These are phyloP conservation scores for Drosophila repletoides DNA, from an alignment of 1,140 invertebrate species.

Conservation along the genomic window DNA sequence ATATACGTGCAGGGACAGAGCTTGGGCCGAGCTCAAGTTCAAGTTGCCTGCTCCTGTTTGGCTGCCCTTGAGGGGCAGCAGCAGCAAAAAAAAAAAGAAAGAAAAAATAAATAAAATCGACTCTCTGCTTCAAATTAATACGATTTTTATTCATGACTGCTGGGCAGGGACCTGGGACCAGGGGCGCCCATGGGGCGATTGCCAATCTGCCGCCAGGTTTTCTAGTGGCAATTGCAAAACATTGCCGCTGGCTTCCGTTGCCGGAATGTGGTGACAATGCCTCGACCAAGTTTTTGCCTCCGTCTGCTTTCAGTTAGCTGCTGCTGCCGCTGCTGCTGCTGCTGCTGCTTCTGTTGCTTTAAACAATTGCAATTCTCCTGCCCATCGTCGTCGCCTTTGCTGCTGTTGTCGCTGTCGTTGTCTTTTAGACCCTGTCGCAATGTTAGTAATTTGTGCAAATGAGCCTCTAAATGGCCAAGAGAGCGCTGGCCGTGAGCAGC, in stretches of 20 bases:
- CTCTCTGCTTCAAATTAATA: constrained; percentile 74
- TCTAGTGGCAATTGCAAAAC: constrained; percentile 33
- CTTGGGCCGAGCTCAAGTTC: constrained; percentile 56
- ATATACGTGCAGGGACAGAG: background rate
- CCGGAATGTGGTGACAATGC: constrained; percentile 79
- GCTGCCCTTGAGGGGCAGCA: constrained; percentile 33
- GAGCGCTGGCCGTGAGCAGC: constrained; percentile 33
- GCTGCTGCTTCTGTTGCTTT: constrained; percentile 26
- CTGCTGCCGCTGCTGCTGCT: background rate
- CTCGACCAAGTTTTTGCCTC: constrained; percentile 38
- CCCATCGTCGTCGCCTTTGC: constrained; percentile 2
- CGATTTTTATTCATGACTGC: constrained; percentile 77
- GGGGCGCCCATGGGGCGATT: constrained; percentile 60
- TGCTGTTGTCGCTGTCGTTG: constrained; percentile 33
- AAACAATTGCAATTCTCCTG: constrained; percentile 64
- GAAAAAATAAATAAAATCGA: constrained; percentile 42
- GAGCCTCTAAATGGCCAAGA: constrained; percentile 70
- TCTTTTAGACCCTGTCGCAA: constrained; percentile 62
- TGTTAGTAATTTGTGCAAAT: constrained; percentile 78
- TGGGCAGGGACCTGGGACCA: constrained; percentile 18
- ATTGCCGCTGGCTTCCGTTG: constrained; percentile 67
- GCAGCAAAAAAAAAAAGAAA: constrained; percentile 2
- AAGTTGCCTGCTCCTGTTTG: constrained; percentile 64
- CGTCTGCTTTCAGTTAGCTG: constrained; percentile 25
- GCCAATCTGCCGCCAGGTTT: constrained; percentile 53